These are phyloP conservation scores for Drosophila subsilvestris DNA, from an alignment of 2,888 invertebrate genomes.

Conservation along the genomic window DNA sequence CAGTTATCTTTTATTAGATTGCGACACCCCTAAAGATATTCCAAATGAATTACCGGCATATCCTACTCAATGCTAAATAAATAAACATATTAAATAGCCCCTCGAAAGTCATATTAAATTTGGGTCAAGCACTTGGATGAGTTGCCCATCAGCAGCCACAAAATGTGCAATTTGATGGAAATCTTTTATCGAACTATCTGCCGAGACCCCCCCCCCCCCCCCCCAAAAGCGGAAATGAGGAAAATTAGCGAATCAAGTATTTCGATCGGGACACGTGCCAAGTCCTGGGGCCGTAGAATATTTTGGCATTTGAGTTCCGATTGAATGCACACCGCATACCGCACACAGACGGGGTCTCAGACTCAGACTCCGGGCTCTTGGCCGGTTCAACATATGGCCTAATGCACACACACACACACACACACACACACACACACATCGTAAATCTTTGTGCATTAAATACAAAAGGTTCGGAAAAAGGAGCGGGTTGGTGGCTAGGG, in stretches of 20 bases:
- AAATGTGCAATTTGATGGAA: conserved; percentile 62
- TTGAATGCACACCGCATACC: conserved; percentile 35
- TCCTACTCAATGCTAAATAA: not conserved
- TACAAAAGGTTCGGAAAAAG: conserved; percentile 40
- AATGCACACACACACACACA: too few species aligned
- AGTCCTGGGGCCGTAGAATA: conserved; percentile 20
- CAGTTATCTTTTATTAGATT: too few species aligned
- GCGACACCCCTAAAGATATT: not conserved
- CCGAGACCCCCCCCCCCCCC: too few species aligned
- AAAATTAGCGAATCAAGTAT: conserved; percentile 55
- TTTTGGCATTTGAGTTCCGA: conserved; percentile 38
- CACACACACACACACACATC: conserved; percentile 37
- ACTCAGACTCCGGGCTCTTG: conserved; percentile 10
- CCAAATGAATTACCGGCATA: conserved; percentile 10
- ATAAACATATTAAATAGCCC: conserved; percentile 6
- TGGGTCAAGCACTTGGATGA: conserved; percentile 13
- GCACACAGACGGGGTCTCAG: not conserved
- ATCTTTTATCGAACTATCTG: conserved; percentile 46
- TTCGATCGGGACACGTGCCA: conserved; percentile 32
- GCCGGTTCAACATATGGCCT: conserved; percentile 17
- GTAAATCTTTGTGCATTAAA: conserved; percentile 72
- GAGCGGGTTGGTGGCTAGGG: conserved; percentile 49
- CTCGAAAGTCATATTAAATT: conserved; percentile 21
- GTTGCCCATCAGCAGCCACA: conserved; percentile 28
- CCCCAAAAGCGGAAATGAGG: conserved; percentile 61